Evolutionary conservation across 2,888 invertebrate genomes (phyloP).

Genomic region (Mythimna albipuncta): DNA sequence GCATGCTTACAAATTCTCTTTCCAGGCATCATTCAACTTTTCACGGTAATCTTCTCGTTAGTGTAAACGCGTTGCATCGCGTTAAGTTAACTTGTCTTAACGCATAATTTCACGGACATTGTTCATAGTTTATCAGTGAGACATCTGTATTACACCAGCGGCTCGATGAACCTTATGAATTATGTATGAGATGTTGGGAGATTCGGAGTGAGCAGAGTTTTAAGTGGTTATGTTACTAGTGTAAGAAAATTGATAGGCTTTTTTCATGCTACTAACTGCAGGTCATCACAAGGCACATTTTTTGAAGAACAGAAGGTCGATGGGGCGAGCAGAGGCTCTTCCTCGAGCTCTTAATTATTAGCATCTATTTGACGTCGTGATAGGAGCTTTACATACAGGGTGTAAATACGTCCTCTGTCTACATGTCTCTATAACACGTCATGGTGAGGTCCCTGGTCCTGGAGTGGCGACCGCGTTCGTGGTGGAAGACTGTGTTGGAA

Average conservation of each 20-base stretch:
- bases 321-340: too few species aligned
- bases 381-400: too few species aligned
- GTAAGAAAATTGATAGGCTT: not conserved
- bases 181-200: constrained; percentile 18
- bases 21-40: not conserved
- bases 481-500: too few species aligned
- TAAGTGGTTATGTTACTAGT: not conserved
- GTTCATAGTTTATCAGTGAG: constrained; percentile 36
- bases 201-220: not conserved
- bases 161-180: constrained; percentile 15
- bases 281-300: too few species aligned
- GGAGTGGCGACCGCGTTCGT: too few species aligned
- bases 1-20: not conserved
- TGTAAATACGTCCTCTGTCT: too few species aligned
- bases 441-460: too few species aligned
- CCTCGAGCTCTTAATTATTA: too few species aligned
- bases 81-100: constrained; percentile 25
- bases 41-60: constrained; percentile 22
- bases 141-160: constrained; percentile 45
- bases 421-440: too few species aligned
- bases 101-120: constrained; percentile 48
- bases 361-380: too few species aligned
- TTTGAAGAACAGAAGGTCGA: too few species aligned
- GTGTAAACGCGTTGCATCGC: constrained; percentile 12
- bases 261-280: not conserved